Conservation (phyloP, 2,888 invertebrate genomes). For the Erebia palarica region DNA sequence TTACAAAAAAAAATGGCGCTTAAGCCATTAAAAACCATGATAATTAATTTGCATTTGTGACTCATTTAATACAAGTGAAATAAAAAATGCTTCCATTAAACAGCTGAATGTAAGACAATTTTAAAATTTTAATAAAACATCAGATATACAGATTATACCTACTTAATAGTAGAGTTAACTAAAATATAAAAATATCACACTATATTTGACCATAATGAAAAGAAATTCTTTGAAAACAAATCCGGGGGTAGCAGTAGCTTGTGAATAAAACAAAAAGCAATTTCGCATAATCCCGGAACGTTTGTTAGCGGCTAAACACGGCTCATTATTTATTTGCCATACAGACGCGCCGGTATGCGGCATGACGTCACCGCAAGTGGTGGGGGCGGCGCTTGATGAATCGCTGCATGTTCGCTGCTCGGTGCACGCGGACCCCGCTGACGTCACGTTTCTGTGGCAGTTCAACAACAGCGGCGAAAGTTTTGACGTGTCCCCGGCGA, state of each 20-base stretch:
- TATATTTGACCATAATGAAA: not conserved
- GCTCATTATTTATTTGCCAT: slow-evolving; percentile 23
- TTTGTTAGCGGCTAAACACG: slow-evolving; percentile 19
- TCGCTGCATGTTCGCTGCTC: slow-evolving; percentile 90
- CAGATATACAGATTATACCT: too few relatives aligned
- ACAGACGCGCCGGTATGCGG: slow-evolving; percentile 91
- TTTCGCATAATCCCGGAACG: slow-evolving; percentile 17
- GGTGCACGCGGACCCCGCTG: slow-evolving; percentile 92
- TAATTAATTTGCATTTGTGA: too few relatives aligned
- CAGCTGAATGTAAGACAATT: too few relatives aligned
- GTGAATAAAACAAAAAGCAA: slow-evolving; percentile 18
- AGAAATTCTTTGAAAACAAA: not conserved
- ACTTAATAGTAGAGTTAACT: not conserved
- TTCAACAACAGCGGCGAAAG: slow-evolving; percentile 95
- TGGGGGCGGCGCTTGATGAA: slow-evolving; percentile 93
- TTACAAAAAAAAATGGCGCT: too few relatives aligned
- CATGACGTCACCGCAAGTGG: slow-evolving; percentile 87
- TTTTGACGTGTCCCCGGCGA: slow-evolving; percentile 90
- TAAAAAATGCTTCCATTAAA: too few relatives aligned
- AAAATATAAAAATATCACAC: not conserved
- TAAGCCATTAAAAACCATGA: too few relatives aligned
- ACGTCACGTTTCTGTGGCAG: slow-evolving; percentile 93
- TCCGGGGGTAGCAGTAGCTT: slow-evolving; percentile 18
- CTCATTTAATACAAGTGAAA: too few relatives aligned
- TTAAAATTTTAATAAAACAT: too few relatives aligned